phyloP scores from a whole-genome alignment of 2,797 vertebrate species.

The Distichodus sexfasciatus region DNA sequence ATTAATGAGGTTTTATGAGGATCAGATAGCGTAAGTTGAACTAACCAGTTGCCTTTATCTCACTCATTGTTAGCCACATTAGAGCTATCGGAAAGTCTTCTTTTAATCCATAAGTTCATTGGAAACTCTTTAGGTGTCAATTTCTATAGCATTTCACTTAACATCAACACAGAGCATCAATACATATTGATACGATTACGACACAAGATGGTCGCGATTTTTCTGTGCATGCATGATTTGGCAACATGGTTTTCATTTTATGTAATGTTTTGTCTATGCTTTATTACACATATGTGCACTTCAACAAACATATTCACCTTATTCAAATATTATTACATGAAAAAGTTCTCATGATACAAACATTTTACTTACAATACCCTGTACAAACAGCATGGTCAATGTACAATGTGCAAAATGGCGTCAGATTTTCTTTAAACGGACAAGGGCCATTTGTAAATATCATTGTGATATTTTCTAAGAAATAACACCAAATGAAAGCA shows the following conservation, averaged over 20 bases:
- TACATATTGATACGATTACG: too few relatives aligned
- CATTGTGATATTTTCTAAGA: neutral
- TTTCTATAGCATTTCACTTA: too few relatives aligned
- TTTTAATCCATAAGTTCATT: too few relatives aligned
- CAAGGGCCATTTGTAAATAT: neutral
- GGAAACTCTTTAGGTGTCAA: too few relatives aligned
- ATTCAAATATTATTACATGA: slow-evolving; percentile 13
- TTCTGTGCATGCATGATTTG: too few relatives aligned
- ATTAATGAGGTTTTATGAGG: neutral
- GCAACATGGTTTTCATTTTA: too few relatives aligned
- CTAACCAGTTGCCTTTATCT: too few relatives aligned
- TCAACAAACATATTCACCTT: neutral
- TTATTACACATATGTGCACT: slow-evolving; percentile 1
- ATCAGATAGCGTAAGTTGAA: too few relatives aligned
- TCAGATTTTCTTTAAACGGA: neutral
- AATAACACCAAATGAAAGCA: neutral
- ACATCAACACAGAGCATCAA: too few relatives aligned
- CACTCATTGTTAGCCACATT: too few relatives aligned
- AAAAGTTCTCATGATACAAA: slow-evolving; percentile 26
- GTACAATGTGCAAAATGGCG: slow-evolving; percentile 34
- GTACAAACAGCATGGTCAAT: slow-evolving; percentile 33
- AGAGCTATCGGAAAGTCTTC: too few relatives aligned
- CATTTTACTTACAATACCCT: slow-evolving; percentile 30
- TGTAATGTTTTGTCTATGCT: neutral
- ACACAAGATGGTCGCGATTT: too few relatives aligned